Conservation (phyloP, 1,140 invertebrate genomes). For the Atopsyche davidsoni region DNA sequence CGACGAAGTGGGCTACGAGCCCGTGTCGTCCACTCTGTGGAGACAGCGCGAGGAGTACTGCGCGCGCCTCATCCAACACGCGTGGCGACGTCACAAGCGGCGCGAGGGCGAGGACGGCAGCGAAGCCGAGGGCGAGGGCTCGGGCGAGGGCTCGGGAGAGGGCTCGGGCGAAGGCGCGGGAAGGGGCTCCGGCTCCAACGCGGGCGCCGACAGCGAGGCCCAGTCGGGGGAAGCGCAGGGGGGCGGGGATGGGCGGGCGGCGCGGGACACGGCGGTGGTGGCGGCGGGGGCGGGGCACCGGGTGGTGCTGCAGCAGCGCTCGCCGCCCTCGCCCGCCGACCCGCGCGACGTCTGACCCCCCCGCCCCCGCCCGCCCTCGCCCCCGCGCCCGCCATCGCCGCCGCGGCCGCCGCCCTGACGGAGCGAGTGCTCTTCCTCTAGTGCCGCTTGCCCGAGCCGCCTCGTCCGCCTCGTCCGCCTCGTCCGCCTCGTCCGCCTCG, state of each 20-base stretch:
- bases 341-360: slow-evolving; percentile 46
- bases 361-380: slow-evolving; percentile 33
- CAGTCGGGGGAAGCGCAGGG: slow-evolving; percentile 30
- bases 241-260: slow-evolving; percentile 33
- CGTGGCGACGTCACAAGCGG: slow-evolving; percentile 82
- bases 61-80: slow-evolving; percentile 89
- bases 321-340: slow-evolving; percentile 64
- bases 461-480: too few relatives aligned
- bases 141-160: slow-evolving; percentile 31
- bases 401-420: slow-evolving; percentile 27
- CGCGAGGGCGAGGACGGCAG: slow-evolving; percentile 51
- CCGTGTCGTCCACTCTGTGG: slow-evolving; percentile 88
- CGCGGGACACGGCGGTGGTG: slow-evolving; percentile 69
- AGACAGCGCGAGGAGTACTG: slow-evolving; percentile 94
- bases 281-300: slow-evolving; percentile 79
- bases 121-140: slow-evolving; percentile 38
- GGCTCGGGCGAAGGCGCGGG: slow-evolving; percentile 39
- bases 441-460: slow-evolving; percentile 26
- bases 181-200: slow-evolving; percentile 72
- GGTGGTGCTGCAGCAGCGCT: slow-evolving; percentile 82
- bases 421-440: slow-evolving; percentile 28
- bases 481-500: too few relatives aligned
- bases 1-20: slow-evolving; percentile 83
- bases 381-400: slow-evolving; percentile 37
- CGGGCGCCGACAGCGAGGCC: slow-evolving; percentile 61